These are phyloP conservation scores for Cotesia congregata DNA, from an alignment of 2,888 invertebrate species.

Conservation along the genomic window DNA sequence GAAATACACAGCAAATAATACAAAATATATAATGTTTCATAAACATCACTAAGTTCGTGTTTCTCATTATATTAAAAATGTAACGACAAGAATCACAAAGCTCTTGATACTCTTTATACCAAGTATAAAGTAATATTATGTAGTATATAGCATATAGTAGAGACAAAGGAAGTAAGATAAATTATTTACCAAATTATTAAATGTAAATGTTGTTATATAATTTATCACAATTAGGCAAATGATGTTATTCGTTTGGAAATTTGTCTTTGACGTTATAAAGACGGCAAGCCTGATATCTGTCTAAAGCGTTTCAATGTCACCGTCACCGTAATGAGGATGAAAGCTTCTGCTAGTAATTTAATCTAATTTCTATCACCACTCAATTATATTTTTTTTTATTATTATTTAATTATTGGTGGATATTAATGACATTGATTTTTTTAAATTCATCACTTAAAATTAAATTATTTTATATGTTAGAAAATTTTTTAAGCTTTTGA, in stretches of 20 bases:
- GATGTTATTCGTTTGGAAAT: neutral
- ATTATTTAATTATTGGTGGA: neutral
- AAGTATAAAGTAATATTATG: neutral
- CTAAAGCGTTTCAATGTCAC: constrained; percentile 6
- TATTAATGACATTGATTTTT: neutral
- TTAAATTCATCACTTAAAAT: neutral
- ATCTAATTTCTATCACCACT: neutral
- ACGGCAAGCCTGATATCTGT: neutral
- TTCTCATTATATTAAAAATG: neutral
- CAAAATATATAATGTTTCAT: neutral
- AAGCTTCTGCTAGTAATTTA: neutral
- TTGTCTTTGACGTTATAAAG: neutral
- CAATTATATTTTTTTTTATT: neutral
- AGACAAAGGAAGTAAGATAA: neutral
- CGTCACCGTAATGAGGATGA: constrained; percentile 7
- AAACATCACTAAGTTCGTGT: neutral
- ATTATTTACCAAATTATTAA: neutral
- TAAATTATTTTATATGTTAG: no score
- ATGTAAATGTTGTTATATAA: neutral
- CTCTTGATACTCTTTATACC: neutral
- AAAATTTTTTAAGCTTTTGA: neutral
- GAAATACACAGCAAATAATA: neutral
- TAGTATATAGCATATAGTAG: no score
- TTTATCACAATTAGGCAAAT: neutral
- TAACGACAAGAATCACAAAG: neutral